These are phyloP conservation scores for Rutilus rutilus DNA, from an alignment of 2,113 vertebrate genomes.

Conservation along the genomic window DNA sequence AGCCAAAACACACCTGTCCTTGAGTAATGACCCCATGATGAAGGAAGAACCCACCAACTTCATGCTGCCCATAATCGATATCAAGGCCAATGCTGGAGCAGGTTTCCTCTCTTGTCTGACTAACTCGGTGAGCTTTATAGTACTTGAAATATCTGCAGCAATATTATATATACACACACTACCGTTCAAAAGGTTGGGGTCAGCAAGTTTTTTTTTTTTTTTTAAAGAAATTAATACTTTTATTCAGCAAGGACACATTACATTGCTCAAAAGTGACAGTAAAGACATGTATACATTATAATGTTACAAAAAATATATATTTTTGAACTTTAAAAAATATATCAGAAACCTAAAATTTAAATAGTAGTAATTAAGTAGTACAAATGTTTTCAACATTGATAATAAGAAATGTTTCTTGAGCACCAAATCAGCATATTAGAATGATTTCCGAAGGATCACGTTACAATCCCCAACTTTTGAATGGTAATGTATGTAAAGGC, in stretches of 20 bases:
- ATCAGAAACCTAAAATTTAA: too few species aligned
- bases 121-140: slow-evolving; percentile 74
- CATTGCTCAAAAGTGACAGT: neutral
- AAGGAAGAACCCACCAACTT: slow-evolving; percentile 82
- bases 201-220: neutral
- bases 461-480: neutral
- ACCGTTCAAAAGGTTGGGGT: neutral
- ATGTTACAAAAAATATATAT: neutral
- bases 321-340: neutral
- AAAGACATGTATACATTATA: neutral
- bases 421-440: neutral
- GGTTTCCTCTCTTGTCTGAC: slow-evolving; percentile 83
- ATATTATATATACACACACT: neutral
- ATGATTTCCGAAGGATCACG: neutral
- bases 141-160: neutral
- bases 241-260: neutral
- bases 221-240: too few species aligned
- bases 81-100: slow-evolving; percentile 83
- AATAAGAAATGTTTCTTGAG: neutral
- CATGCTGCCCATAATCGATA: slow-evolving; percentile 80
- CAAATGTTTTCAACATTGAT: neutral
- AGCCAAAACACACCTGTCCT: slow-evolving; percentile 82
- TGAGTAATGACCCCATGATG: slow-evolving; percentile 81
- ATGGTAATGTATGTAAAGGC: neutral
- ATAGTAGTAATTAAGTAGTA: too few species aligned